phyloP scores from a whole-genome alignment of 2,888 invertebrate genomes.

The Camponotus fellah region DNA sequence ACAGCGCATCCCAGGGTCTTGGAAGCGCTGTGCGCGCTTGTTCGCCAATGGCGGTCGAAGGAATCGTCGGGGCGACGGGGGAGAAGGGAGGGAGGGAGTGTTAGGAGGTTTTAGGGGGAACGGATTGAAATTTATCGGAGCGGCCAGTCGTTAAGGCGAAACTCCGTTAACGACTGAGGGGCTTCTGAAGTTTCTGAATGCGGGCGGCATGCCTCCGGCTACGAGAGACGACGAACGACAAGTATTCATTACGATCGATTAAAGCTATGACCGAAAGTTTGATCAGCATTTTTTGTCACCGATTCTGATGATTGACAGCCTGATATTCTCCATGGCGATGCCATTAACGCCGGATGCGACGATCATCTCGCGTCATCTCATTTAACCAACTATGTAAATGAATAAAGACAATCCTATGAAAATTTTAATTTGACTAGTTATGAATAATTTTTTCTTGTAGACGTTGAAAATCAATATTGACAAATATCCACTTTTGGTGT shows the following conservation, averaged over 20 bases:
- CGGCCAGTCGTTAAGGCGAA: conserved; percentile 62
- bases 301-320: neutral
- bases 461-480: no score
- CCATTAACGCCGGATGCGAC: neutral
- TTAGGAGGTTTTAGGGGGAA: neutral
- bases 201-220: conserved; percentile 41
- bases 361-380: neutral
- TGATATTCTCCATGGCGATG: neutral
- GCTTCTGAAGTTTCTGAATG: conserved; percentile 62
- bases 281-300: conserved; percentile 7
- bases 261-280: conserved; percentile 21
- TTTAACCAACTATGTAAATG: neutral
- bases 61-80: neutral
- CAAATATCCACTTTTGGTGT: no score
- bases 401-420: neutral
- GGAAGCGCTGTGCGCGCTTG: conserved; percentile 13
- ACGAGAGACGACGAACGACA: conserved; percentile 23
- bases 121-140: conserved; percentile 71
- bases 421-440: neutral
- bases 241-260: conserved; percentile 59
- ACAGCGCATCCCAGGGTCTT: conserved; percentile 48
- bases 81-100: neutral
- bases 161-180: conserved; percentile 69
- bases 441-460: neutral
- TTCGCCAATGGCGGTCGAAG: neutral